Conservation (phyloP, 2,113 vertebrate genomes). For the Python bivittatus region DNA sequence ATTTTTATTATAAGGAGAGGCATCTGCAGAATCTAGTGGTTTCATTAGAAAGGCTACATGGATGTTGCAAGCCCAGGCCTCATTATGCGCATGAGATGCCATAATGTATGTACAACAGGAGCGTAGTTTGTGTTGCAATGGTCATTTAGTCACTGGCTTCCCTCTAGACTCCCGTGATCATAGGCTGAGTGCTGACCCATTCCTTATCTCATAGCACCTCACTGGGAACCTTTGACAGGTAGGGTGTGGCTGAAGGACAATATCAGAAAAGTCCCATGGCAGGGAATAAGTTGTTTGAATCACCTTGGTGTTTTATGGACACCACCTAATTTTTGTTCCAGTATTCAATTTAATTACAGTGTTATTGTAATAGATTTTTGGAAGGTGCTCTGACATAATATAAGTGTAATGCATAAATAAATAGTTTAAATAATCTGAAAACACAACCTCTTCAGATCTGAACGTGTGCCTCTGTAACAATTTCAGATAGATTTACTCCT, state of each 20-base stretch:
- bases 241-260: neutral
- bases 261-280: neutral
- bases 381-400: neutral
- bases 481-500: neutral
- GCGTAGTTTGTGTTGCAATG: neutral
- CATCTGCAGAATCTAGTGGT: neutral
- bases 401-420: neutral
- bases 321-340: neutral
- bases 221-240: neutral
- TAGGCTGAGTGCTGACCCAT: neutral
- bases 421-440: neutral
- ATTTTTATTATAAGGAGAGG: neutral
- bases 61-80: neutral
- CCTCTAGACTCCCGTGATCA: neutral
- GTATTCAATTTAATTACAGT: neutral
- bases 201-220: neutral
- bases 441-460: neutral
- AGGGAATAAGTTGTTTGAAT: neutral
- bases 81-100: neutral
- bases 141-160: neutral
- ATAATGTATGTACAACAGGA: neutral
- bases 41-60: neutral
- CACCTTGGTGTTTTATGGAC: neutral
- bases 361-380: neutral
- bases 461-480: neutral